A percentile compares a stretch with the other conserved stretches of the same genome.
Conservation (phyloP, 2,888 invertebrate genomes). For the Emmelina monodactyla region DNA sequence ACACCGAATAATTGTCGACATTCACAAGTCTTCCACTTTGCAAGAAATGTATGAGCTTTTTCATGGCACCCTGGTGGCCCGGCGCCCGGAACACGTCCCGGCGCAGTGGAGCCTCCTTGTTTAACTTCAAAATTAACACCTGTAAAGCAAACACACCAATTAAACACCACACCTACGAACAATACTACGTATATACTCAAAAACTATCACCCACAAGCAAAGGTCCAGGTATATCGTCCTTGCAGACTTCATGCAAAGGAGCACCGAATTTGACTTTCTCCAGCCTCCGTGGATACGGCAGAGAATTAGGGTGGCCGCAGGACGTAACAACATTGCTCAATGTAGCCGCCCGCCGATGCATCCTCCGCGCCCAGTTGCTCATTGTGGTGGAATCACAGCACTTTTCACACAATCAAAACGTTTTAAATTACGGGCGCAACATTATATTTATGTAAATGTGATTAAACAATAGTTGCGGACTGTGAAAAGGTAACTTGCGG, state of each 20-base stretch:
- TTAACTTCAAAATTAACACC: constrained; percentile 91
- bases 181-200: constrained; percentile 10
- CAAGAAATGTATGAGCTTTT: constrained; percentile 89
- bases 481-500: no score
- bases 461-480: no score
- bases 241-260: constrained; percentile 90
- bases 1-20: constrained; percentile 94
- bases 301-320: constrained; percentile 83
- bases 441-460: no score
- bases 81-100: constrained; percentile 96
- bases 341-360: constrained; percentile 90
- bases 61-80: constrained; percentile 94
- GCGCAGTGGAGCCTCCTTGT: constrained; percentile 92
- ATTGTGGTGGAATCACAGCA: no score
- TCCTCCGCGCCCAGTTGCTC: constrained; percentile 92
- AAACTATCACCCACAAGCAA: constrained; percentile 75
- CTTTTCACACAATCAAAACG: no score
- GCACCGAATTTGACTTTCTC: constrained; percentile 96
- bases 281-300: constrained; percentile 82
- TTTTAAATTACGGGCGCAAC: no score
- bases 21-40: constrained; percentile 90
- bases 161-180: constrained; percentile 21
- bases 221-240: constrained; percentile 94
- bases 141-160: constrained; percentile 29
- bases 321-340: constrained; percentile 91